Evolutionary conservation across 2,888 invertebrate species (phyloP), one percentile per base, ranked within the genome.

Genomic region (Drosophila pseudotalamancana): DNA sequence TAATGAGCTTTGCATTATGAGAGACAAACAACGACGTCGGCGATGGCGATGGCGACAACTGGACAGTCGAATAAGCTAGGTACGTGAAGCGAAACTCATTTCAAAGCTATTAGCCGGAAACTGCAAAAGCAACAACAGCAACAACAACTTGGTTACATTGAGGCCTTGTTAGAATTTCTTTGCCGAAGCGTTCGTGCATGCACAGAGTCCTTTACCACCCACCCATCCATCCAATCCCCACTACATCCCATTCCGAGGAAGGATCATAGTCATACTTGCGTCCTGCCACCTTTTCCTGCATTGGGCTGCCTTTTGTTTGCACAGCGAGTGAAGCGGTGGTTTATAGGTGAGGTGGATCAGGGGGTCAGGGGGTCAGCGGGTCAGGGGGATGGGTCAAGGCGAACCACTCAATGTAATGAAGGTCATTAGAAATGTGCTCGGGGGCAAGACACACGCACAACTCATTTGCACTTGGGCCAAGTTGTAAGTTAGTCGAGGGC

Each of bases 341-440:
- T n/a, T n/a, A n/a, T n/a, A n/a, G n/a, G n/a, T n/a, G n/a, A n/a
- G n/a, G n/a, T n/a, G 27, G 11, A 9, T 8, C 8, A 9, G 14
- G 21, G 35, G 8, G 1, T 12, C 5, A 12, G 11, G 37, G 5
- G 0, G 8, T 0, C 9, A 11, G 3, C 19, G 11, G 16, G 11
- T 5, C 5, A 6, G 14, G 16, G 6, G 0, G 6, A 1, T 14
- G 12, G 6, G 35, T 8, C 34, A 14, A 8, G 39, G 37, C 50
- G 18, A 55, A 55, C 69, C 82, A 84, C 84, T 83, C 85, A 87
- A 77, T 77, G 78, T 84, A 87, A 83, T 83, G 87, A 84, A 87
- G 87, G 83, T 87, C 87, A 87, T 83, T 84, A 77, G 76, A 84
- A 77, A 77, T 84, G 76, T 84, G 72, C 81, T 80, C 53, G 63